phyloP scores from a whole-genome alignment of 2,888 invertebrate genomes.

The Xanthorhoe spadicearia region DNA sequence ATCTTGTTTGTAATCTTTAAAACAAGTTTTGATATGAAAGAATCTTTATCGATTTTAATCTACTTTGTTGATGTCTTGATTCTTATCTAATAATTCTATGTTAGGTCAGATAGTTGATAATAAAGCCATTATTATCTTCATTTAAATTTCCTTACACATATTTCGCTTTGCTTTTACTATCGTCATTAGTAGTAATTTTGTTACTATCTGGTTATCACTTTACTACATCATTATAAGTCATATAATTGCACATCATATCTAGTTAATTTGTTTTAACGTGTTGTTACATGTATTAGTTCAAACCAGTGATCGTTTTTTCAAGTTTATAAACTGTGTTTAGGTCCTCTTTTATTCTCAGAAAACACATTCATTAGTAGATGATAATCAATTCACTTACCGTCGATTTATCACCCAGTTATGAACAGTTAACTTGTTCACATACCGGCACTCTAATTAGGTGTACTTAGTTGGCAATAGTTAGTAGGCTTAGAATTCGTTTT shows the following conservation, averaged over 20 bases:
- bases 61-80: not conserved
- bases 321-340: too few species aligned
- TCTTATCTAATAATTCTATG: not conserved
- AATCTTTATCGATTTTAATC: not conserved
- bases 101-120: too few species aligned
- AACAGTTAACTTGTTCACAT: not conserved
- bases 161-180: too few species aligned
- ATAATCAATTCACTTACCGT: not conserved
- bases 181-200: too few species aligned
- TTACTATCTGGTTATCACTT: too few species aligned
- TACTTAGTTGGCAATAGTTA: not conserved
- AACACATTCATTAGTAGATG: not conserved
- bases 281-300: too few species aligned
- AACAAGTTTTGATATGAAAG: not conserved
- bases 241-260: too few species aligned
- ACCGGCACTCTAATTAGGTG: not conserved
- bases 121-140: too few species aligned
- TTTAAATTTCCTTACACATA: too few species aligned
- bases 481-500: not conserved
- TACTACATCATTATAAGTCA: too few species aligned
- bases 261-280: too few species aligned
- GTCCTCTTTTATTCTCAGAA: not conserved
- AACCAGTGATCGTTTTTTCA: too few species aligned
- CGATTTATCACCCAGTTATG: not conserved
- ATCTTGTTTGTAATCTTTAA: constrained; percentile 8